Conservation (phyloP, 2,797 vertebrate genomes). For the Chiroxiphia lanceolata region DNA sequence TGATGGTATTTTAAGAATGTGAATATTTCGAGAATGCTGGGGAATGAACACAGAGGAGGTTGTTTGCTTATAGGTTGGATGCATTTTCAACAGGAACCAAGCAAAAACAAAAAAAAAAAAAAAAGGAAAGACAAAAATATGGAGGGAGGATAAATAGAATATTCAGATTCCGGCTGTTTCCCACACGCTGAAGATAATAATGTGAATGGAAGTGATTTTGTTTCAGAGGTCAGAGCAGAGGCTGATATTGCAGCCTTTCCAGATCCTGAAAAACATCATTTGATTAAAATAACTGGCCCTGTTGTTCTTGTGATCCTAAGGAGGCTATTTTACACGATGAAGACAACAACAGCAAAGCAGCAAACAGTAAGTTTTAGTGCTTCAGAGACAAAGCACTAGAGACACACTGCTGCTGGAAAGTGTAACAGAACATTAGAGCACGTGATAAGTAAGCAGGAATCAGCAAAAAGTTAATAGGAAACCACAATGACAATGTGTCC, state of each 20-base stretch:
- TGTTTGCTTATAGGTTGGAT: constrained; percentile 80
- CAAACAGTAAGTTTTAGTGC: background rate
- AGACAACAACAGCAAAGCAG: constrained; percentile 12
- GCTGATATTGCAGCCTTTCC: constrained; percentile 71
- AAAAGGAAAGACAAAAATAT: background rate
- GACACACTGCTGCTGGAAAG: constrained; percentile 25
- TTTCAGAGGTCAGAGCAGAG: constrained; percentile 71
- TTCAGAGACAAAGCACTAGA: constrained; percentile 17
- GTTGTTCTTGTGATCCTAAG: constrained; percentile 22
- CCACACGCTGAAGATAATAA: constrained; percentile 81
- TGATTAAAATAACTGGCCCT: constrained; percentile 14
- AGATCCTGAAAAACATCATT: constrained; percentile 27
- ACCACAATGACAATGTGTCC: background rate
- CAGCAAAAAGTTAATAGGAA: constrained; percentile 16
- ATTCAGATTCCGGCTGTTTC: constrained; percentile 79
- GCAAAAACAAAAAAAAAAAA: constrained; percentile 48
- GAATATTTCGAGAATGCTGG: constrained; percentile 93
- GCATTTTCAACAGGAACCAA: constrained; percentile 69
- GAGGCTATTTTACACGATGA: constrained; percentile 37
- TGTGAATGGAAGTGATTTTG: constrained; percentile 75
- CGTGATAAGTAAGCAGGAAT: background rate
- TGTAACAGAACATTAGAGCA: background rate
- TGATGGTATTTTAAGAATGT: constrained; percentile 90
- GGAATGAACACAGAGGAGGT: constrained; percentile 84
- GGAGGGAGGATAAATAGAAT: constrained; percentile 50